phyloP scores from a whole-genome alignment of 2,113 vertebrate species.

The Limnothrissa miodon region DNA sequence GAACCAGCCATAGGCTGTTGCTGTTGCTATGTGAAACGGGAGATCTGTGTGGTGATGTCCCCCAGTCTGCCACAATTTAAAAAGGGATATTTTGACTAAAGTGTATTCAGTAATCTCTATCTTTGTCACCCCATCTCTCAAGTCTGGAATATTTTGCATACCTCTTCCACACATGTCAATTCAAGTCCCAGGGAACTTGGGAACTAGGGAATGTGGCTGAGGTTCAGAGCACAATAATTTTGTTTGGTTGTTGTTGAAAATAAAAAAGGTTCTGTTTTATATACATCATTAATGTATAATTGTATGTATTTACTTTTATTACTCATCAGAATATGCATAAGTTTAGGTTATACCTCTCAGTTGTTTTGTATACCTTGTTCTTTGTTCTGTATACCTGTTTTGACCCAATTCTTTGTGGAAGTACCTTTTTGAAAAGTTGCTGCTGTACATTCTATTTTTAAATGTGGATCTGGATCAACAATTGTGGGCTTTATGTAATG shows the following conservation, averaged over 20 bases:
- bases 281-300: neutral
- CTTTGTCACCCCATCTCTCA: neutral
- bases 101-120: neutral
- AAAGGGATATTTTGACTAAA: conserved; percentile 8
- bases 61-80: neutral
- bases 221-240: neutral
- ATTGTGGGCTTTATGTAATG: neutral
- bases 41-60: neutral
- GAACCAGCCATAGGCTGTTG: conserved; percentile 6
- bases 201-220: conserved; percentile 13
- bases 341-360: neutral
- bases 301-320: neutral
- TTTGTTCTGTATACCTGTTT: neutral
- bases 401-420: neutral
- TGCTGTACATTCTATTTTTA: neutral
- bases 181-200: conserved; percentile 10
- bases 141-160: neutral
- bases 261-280: neutral
- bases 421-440: neutral
- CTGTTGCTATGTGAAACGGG: conserved; percentile 13
- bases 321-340: neutral
- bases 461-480: neutral
- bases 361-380: neutral
- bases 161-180: conserved; percentile 1
- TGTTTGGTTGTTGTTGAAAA: neutral